These are phyloP conservation scores for Theocolax elegans DNA, from an alignment of 1,140 invertebrate genomes.

Conservation along the genomic window DNA sequence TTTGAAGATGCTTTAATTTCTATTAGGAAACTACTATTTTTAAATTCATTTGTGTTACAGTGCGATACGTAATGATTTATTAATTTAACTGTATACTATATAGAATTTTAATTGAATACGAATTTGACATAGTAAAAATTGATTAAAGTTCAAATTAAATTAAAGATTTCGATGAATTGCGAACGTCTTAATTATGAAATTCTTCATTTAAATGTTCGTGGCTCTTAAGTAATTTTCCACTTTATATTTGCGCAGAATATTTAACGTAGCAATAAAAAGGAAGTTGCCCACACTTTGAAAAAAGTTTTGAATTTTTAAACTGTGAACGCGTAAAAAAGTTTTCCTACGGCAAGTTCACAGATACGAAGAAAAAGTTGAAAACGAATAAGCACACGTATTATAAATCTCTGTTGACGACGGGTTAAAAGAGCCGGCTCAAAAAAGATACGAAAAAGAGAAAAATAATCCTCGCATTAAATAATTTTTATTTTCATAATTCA, in stretches of 20 bases:
- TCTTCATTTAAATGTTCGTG: too few relatives aligned
- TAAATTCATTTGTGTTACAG: too few relatives aligned
- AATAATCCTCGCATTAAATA: neutral
- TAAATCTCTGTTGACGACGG: constrained; percentile 9
- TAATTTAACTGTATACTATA: too few relatives aligned
- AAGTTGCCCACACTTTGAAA: neutral
- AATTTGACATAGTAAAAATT: too few relatives aligned
- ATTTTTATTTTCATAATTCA: constrained; percentile 2
- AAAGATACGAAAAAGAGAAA: neutral
- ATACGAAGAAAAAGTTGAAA: neutral
- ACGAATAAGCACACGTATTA: neutral
- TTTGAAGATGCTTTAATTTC: too few relatives aligned
- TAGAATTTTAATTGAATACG: too few relatives aligned
- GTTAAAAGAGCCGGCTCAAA: neutral
- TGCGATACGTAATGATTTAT: too few relatives aligned
- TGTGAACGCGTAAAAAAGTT: neutral
- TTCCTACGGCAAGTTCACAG: neutral
- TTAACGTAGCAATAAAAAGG: neutral
- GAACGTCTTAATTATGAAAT: too few relatives aligned
- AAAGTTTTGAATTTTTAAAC: constrained; percentile 11
- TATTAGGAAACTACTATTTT: too few relatives aligned
- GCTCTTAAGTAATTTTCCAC: neutral
- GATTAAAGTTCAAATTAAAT: too few relatives aligned
- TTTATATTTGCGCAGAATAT: neutral
- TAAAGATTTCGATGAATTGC: too few relatives aligned